These are phyloP conservation scores for Hydrolagus colliei DNA, from an alignment of 2,797 vertebrate species.

Conservation along the genomic window DNA sequence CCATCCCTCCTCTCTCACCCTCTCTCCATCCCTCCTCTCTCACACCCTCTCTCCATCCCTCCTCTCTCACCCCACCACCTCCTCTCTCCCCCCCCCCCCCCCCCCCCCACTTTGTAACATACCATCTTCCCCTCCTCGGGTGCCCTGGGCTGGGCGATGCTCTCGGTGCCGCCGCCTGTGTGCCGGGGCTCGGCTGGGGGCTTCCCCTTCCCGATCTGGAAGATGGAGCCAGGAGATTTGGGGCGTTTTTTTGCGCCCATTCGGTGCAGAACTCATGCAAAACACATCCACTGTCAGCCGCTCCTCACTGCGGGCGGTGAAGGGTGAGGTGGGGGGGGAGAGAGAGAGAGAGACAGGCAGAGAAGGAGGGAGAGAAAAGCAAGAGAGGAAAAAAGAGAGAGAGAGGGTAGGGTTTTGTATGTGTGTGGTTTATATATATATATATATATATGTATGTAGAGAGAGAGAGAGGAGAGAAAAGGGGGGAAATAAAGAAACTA, in stretches of 20 bases:
- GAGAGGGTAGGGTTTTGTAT: too few species aligned
- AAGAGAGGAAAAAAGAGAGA: neutral
- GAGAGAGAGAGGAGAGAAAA: neutral
- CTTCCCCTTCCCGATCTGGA: slow-evolving; percentile 73
- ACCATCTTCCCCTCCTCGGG: slow-evolving; percentile 97
- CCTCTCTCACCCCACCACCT: too few species aligned
- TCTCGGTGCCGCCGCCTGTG: too few species aligned
- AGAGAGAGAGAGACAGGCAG: neutral
- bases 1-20: too few species aligned
- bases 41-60: too few species aligned
- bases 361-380: neutral
- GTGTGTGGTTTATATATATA: too few species aligned
- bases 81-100: too few species aligned
- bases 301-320: neutral
- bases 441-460: too few species aligned
- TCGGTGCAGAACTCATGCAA: slow-evolving; percentile 97
- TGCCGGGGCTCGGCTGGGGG: too few species aligned
- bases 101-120: slow-evolving; percentile 42
- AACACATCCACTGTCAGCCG: slow-evolving; percentile 70
- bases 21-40: too few species aligned
- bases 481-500: neutral
- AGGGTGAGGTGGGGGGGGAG: neutral
- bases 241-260: slow-evolving; percentile 96
- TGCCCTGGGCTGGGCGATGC: slow-evolving; percentile 69
- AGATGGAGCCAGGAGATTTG: slow-evolving; percentile 78